Conservation (phyloP, 2,113 vertebrate genomes). For the Onychostoma macrolepis region DNA sequence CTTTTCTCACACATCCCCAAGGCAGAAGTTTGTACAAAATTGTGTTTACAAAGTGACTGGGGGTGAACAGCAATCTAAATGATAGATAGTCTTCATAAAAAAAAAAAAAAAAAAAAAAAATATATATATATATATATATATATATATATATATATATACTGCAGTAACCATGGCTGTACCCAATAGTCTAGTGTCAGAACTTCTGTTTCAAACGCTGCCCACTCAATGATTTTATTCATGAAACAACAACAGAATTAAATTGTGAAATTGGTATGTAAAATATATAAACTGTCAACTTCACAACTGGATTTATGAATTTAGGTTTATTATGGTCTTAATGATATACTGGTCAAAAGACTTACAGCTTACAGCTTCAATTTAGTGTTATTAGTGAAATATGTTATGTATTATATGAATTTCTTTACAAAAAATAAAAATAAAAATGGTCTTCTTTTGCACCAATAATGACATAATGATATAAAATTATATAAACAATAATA, state of each 20-base stretch:
- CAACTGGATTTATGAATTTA: background rate
- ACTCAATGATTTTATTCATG: background rate
- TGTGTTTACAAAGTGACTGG: constrained; percentile 23
- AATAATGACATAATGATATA: background rate
- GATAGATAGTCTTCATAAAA: constrained; percentile 40
- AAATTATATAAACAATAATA: background rate
- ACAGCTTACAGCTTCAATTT: background rate
- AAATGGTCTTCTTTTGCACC: no score
- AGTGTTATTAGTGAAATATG: background rate
- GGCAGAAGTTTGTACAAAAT: constrained; percentile 14
- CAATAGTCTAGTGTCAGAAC: background rate
- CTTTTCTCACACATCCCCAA: constrained; percentile 4
- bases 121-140: no score
- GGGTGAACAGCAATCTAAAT: constrained; percentile 22
- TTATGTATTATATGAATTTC: background rate
- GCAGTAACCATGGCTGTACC: background rate
- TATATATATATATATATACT: no score
- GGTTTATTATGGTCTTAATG: background rate
- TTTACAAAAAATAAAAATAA: no score
- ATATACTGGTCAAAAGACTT: background rate
- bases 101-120: background rate
- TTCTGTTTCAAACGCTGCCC: background rate
- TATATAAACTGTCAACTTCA: background rate
- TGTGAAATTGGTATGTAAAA: background rate
- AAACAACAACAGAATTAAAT: background rate